A percentile compares a stretch with the other conserved stretches of the same genome.
phyloP scores from a whole-genome alignment of 2,113 vertebrate genomes.

The Sinosuthora webbiana region DNA sequence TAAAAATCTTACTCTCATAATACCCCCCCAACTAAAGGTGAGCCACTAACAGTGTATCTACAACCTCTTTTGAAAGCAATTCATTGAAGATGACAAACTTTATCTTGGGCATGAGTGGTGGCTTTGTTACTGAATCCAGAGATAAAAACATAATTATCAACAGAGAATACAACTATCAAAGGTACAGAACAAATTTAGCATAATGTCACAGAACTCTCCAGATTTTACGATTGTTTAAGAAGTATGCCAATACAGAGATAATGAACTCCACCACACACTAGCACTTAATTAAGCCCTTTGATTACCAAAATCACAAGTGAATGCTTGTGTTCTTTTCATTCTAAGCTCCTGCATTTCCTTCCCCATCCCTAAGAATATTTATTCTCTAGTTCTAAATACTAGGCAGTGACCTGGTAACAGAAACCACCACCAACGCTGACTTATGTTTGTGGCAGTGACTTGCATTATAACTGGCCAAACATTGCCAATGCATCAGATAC shows the following conservation, averaged over 20 bases:
- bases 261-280: neutral
- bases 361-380: neutral
- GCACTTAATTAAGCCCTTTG: neutral
- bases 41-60: neutral
- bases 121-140: neutral
- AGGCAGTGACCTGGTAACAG: neutral
- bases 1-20: neutral
- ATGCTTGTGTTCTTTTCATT: neutral
- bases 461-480: neutral
- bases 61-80: neutral
- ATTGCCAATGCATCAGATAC: neutral
- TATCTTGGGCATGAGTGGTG: neutral
- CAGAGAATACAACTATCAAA: neutral
- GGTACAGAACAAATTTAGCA: neutral
- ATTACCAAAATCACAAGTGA: neutral
- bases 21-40: neutral
- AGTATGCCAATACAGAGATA: neutral
- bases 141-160: neutral
- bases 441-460: neutral
- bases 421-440: neutral
- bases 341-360: neutral
- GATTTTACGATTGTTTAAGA: neutral
- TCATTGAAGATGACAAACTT: neutral
- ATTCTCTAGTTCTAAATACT: neutral
- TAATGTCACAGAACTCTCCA: neutral